Evolutionary conservation across 2,113 vertebrate species (phyloP).

Genomic region (Phaethon lepturus): DNA sequence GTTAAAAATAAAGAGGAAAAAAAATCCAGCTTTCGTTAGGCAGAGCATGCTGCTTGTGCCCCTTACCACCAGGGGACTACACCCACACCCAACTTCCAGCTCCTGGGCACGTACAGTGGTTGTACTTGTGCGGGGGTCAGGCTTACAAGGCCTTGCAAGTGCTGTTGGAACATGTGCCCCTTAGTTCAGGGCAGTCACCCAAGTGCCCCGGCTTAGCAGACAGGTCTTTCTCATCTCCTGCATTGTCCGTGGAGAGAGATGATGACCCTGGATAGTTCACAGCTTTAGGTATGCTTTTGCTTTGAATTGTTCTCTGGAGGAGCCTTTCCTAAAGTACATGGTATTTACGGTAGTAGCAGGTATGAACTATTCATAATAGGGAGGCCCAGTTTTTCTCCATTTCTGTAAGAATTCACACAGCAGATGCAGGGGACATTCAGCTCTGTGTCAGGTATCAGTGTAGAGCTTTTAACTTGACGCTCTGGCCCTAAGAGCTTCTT

Average conservation of each 20-base stretch:
- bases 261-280: not conserved
- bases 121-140: not conserved
- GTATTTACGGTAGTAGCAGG: not conserved
- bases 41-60: not conserved
- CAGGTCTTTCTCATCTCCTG: not conserved
- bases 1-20: not conserved
- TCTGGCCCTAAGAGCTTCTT: not conserved
- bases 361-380: not conserved
- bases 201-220: not conserved
- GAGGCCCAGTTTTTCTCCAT: not conserved
- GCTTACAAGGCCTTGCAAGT: not conserved
- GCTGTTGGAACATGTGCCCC: not conserved
- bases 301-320: not conserved
- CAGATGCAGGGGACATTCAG: not conserved
- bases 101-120: not conserved
- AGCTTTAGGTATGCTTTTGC: not conserved
- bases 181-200: not conserved
- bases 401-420: not conserved
- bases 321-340: not conserved
- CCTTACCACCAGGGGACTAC: not conserved
- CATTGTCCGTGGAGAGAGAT: not conserved
- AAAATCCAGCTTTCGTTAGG: not conserved
- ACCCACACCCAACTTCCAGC: not conserved
- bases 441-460: fast-evolving
- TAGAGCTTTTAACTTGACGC: not conserved